phyloP scores from a whole-genome alignment of 2,113 vertebrate species.

The Macaca mulatta region DNA sequence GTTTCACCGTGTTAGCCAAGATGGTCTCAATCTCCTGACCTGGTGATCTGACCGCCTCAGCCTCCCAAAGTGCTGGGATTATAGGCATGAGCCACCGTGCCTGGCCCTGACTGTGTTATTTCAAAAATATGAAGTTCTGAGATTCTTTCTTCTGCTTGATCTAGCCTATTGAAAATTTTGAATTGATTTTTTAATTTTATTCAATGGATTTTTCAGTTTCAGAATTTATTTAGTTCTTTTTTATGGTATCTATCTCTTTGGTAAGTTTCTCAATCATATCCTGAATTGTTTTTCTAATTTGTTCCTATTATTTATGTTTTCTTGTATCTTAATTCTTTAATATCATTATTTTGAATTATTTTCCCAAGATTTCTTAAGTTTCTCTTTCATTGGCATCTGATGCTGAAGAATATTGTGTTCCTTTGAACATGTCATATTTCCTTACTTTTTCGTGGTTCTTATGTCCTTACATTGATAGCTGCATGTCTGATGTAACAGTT shows the following conservation, averaged over 20 bases:
- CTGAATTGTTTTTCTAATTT: background rate
- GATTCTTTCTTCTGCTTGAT: background rate
- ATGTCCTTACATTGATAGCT: background rate
- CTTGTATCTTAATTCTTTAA: background rate
- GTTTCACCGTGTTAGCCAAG: too few species aligned
- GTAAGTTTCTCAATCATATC: background rate
- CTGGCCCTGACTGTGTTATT: background rate
- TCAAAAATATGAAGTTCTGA: background rate
- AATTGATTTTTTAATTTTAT: background rate
- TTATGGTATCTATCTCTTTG: background rate
- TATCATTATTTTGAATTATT: background rate
- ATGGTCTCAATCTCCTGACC: too few species aligned
- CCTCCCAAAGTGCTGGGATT: too few species aligned
- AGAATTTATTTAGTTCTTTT: background rate
- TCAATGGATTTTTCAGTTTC: background rate
- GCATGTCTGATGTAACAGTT: background rate
- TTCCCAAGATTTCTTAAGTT: background rate
- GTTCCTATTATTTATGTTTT: background rate
- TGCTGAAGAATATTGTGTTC: background rate
- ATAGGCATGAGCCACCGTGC: accelerated
- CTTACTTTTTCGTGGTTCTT: background rate
- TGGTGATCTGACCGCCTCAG: accelerated
- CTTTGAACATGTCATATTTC: background rate
- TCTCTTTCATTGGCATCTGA: background rate
- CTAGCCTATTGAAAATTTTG: background rate